Percentiles rank a stretch among this genome's conserved stretches.
phyloP scores from a whole-genome alignment of 2,797 vertebrate genomes.

The Macropodus opercularis region DNA sequence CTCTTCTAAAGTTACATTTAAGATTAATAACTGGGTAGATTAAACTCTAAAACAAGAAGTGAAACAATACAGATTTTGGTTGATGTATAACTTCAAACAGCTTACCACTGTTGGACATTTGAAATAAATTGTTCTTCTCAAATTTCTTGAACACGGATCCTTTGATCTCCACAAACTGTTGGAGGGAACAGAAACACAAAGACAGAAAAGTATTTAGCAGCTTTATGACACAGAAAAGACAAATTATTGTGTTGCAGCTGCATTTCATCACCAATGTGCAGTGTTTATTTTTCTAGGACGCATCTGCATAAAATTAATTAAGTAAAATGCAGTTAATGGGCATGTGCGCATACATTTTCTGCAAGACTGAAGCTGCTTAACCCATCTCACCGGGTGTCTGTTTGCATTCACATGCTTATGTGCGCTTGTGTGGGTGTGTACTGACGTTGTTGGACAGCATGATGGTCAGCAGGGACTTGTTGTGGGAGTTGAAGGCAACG shows the following conservation, averaged over 20 bases:
- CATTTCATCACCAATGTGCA: constrained; percentile 24
- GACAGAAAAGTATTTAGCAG: neutral
- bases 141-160: constrained; percentile 99
- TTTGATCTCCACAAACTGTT: constrained; percentile 98
- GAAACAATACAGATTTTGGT: neutral
- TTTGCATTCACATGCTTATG: neutral
- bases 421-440: constrained; percentile 25
- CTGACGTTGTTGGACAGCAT: constrained; percentile 99
- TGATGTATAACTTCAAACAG: neutral
- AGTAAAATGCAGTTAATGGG: neutral
- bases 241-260: constrained; percentile 9
- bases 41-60: neutral
- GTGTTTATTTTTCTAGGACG: neutral
- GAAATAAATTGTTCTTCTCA: constrained; percentile 98
- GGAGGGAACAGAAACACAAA: constrained; percentile 13
- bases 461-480: constrained; percentile 97
- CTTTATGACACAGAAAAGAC: constrained; percentile 6
- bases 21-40: too few species aligned
- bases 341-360: constrained; percentile 4
- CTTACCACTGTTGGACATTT: constrained; percentile 99
- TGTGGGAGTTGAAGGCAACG: constrained; percentile 98
- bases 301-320: constrained; percentile 19
- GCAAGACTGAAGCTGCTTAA: constrained; percentile 1
- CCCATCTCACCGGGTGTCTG: neutral
- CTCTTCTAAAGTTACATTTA: too few species aligned